Evolutionary conservation across 1,140 invertebrate genomes (phyloP), one percentile per base, ranked within the genome.

Genomic region (Zophobas morio): DNA sequence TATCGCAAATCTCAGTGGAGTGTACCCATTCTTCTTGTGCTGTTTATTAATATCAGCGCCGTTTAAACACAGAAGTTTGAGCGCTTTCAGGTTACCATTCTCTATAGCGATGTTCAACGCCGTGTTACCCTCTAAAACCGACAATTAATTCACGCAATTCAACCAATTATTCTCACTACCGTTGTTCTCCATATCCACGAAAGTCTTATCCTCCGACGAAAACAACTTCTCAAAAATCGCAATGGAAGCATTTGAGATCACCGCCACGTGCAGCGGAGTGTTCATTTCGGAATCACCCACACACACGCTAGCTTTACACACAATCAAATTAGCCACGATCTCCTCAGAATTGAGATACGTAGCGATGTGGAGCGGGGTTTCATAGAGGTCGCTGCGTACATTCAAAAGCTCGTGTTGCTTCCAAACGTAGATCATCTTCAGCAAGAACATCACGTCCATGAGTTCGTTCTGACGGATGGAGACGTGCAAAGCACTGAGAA

Each of bases 1-100:
- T 0, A 91, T 87, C 1, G 90, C 90, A 78, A 91, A 87, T 77
- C 91, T 89, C 1, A 92, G 83, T 0, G 87, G 88, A 57, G 89
- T 90, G 53, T 88, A 87, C n/a, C 90, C 90, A 73, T 87, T 88
- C 20, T 86, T 89, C 75, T 80, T 84, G 60, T 90, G 89, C 0
- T 82, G 81, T 20, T 85, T 82, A 80, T 90, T 89, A 0, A 90
- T 86, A 51, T 90, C 83, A 32, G 84, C 88, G 34, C 88, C 87
- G 32, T 87, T 82, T 77, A 85, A 80, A 8, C 89, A 82, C 0
- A 92, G 82, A 35, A 87, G 82, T 47, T 87, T 82, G 6, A 90
- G 83, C 46, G 89, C 87, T 6, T 86, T 76, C 46, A 87, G 81
- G 4, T 88, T 89, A 0, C 88, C 89, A 74, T 85, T 85, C 75